Evolutionary conservation across 2,797 vertebrate genomes (phyloP), one percentile per base, ranked within the genome.

Genomic region (Pterois miles): DNA sequence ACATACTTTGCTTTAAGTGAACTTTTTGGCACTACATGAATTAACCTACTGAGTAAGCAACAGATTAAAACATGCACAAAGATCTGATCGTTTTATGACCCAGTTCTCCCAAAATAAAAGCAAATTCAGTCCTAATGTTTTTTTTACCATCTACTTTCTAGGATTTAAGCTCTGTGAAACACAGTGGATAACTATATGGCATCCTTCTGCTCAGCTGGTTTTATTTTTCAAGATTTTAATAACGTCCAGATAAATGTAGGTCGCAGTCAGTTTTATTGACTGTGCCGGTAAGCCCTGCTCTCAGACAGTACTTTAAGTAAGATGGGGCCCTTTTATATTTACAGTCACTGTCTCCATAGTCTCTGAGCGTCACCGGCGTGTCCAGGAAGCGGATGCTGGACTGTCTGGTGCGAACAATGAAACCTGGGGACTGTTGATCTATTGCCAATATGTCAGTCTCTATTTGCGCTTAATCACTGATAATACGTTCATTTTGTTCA

Each of bases 401-500:
- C 58, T 73, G 80, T 80, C 48, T 74, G 54, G 57, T 64, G 48
- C 2, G 20, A 78, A 88, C 78, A 85, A 78, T 79, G 71, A 74
- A 81, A 70, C 64, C 72, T 40, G 13, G 54, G 50, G 65, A 65
- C 70, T 77, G 76, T 76, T 80, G 56, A 76, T 87, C 75, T 78
- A 60, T 88, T 77, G 65, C 63, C 65, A 54, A 65, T 40, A 65
- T 71, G 38, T 69, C 65, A 1, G 38, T 27, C 31, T 40, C 62
- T 88, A 78, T 91, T 87, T 91, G 82, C 82, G 36, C 60, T 82
- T 82, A 72, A 86, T 90, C 88, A 86, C 59, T 81, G 65, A 71
- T 65, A 69, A 82, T 36, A 38, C 60, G 80, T 88, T 88, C 29
- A 81, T 84, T 79, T 88, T 76, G 57, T 29, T 80, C 64, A 36